phyloP scores from a whole-genome alignment of 1,140 invertebrate species.

The Gyrodactylus salaris region DNA sequence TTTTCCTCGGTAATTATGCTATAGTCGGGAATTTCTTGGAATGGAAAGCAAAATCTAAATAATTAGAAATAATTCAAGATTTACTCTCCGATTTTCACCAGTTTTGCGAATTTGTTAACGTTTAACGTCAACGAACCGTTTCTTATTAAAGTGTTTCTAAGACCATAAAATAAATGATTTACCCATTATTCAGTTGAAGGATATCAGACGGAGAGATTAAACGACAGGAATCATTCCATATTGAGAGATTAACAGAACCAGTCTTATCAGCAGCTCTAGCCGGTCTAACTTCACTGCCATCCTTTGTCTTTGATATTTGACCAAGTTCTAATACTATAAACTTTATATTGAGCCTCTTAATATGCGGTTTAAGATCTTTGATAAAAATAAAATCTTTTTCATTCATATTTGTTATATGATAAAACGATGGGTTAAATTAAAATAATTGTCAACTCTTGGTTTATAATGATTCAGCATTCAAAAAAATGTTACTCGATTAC shows the following conservation, averaged over 20 bases:
- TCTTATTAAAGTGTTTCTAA: background rate
- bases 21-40: background rate
- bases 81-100: background rate
- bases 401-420: too few species aligned
- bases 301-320: background rate
- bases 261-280: background rate
- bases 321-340: slow-evolving; percentile 7
- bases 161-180: background rate
- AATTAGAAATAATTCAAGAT: background rate
- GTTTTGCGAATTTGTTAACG: background rate
- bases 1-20: background rate
- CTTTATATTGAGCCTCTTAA: slow-evolving; percentile 9
- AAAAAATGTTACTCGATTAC: too few species aligned
- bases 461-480: too few species aligned
- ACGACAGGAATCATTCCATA: slow-evolving; percentile 1
- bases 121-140: background rate
- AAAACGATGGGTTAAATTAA: too few species aligned
- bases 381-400: slow-evolving; percentile 6
- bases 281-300: background rate
- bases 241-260: background rate
- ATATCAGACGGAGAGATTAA: background rate
- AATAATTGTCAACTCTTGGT: too few species aligned
- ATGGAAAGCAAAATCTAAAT: background rate
- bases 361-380: slow-evolving; percentile 7
- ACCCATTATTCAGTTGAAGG: background rate